Conservation (phyloP, 2,888 invertebrate species). For the Coelinius sp. region DNA sequence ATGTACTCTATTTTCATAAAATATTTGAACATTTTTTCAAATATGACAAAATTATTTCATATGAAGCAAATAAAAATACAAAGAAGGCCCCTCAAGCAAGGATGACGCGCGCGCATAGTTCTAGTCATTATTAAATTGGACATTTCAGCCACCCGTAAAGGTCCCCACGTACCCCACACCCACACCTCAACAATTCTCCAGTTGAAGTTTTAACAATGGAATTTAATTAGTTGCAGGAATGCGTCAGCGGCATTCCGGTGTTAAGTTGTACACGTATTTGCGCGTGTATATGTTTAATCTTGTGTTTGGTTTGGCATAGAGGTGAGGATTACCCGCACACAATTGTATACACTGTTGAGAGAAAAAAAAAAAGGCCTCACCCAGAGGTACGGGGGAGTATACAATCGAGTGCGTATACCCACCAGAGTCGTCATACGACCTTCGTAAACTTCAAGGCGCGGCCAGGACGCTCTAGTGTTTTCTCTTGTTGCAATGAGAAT, state of each 20-base stretch:
- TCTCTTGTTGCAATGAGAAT: constrained; percentile 35
- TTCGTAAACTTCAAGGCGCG: constrained; percentile 50
- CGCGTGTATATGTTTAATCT: constrained; percentile 19
- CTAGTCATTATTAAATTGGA: background rate
- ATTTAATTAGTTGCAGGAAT: constrained; percentile 62
- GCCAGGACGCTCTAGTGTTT: constrained; percentile 41
- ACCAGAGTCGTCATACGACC: constrained; percentile 58
- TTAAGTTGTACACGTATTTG: constrained; percentile 55
- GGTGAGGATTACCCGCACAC: constrained; percentile 34
- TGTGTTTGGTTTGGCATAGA: constrained; percentile 15
- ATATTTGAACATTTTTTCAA: too few relatives aligned
- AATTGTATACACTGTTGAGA: background rate
- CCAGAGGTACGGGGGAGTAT: constrained; percentile 49
- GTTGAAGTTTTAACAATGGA: constrained; percentile 48
- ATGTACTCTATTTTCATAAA: too few relatives aligned
- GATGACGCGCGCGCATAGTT: too few relatives aligned
- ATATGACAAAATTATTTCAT: too few relatives aligned
- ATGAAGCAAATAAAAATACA: too few relatives aligned
- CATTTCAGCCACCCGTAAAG: constrained; percentile 37
- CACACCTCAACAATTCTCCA: constrained; percentile 11
- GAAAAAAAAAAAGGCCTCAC: constrained; percentile 48
- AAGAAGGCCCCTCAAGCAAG: too few relatives aligned
- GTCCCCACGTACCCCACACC: constrained; percentile 28
- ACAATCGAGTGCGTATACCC: constrained; percentile 46
- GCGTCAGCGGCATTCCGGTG: constrained; percentile 54